A percentile compares a stretch with the other conserved stretches of the same genome.
Conservation (phyloP, 2,888 invertebrate genomes). For the Ophion obscuratus region DNA sequence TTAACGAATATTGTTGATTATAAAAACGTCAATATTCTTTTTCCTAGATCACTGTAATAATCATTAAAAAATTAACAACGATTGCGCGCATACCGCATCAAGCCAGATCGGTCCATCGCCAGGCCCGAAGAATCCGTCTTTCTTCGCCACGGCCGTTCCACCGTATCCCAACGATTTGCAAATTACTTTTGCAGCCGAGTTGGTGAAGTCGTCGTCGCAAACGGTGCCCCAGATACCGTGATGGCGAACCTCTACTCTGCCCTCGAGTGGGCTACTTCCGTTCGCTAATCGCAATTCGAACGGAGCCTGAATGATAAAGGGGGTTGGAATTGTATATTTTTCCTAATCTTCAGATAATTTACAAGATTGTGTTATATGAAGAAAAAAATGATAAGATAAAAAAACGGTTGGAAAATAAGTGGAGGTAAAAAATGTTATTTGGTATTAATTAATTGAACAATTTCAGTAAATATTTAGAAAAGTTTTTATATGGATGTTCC, state of each 20-base stretch:
- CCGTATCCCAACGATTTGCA: conserved; percentile 86
- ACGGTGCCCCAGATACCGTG: conserved; percentile 91
- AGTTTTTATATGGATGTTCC: too few species aligned
- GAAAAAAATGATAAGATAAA: too few species aligned
- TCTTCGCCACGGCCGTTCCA: conserved; percentile 85
- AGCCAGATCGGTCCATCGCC: conserved; percentile 90
- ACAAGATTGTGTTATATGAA: background rate
- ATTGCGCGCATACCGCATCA: conserved; percentile 85
- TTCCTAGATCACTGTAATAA: too few species aligned
- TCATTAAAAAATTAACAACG: background rate
- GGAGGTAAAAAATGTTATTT: too few species aligned
- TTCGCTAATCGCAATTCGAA: conserved; percentile 87
- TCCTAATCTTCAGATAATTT: background rate
- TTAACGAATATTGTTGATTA: background rate
- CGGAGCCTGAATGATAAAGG: conserved; percentile 81
- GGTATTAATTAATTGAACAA: too few species aligned
- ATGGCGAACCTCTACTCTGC: conserved; percentile 89
- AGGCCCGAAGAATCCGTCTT: conserved; percentile 86
- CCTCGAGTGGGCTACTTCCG: conserved; percentile 86
- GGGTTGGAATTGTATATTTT: too few species aligned
- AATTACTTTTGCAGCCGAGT: conserved; percentile 87
- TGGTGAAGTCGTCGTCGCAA: conserved; percentile 91
- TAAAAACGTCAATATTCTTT: background rate
- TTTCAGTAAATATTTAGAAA: too few species aligned
- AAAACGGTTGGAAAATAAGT: too few species aligned